phyloP scores from a whole-genome alignment of 2,113 vertebrate species.

The Pelecanoides urinatrix region DNA sequence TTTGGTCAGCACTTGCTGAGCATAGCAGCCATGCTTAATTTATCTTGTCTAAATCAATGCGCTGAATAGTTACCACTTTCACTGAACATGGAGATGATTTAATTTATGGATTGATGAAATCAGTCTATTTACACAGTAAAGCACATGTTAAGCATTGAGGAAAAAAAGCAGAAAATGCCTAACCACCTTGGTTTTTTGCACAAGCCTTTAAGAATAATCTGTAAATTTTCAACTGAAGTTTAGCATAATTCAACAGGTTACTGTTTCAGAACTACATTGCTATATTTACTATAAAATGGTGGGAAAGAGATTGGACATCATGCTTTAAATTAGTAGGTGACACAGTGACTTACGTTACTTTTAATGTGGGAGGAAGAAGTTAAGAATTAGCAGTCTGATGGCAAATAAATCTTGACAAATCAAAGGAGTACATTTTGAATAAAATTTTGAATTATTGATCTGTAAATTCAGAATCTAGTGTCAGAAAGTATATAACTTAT shows the following conservation, averaged over 20 bases:
- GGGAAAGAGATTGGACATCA: background rate
- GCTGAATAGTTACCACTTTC: background rate
- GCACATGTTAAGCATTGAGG: background rate
- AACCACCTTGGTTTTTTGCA: background rate
- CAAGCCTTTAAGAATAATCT: background rate
- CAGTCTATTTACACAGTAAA: background rate
- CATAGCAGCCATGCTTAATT: background rate
- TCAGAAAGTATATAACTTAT: background rate
- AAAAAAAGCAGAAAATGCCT: background rate
- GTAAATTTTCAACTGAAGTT: background rate
- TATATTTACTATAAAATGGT: background rate
- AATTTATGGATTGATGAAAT: background rate
- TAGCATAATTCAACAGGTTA: background rate
- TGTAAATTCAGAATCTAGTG: background rate
- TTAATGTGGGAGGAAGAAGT: background rate
- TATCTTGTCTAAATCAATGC: background rate
- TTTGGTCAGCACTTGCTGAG: background rate
- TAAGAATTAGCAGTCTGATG: background rate
- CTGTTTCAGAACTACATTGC: background rate
- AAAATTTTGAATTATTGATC: background rate
- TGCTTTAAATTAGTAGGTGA: background rate
- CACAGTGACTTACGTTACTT: background rate
- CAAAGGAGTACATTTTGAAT: background rate
- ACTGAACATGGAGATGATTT: background rate
- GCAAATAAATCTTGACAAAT: background rate